Evolutionary conservation across 2,888 invertebrate species (phyloP).

Genomic region (Priocnemis perturbator): DNA sequence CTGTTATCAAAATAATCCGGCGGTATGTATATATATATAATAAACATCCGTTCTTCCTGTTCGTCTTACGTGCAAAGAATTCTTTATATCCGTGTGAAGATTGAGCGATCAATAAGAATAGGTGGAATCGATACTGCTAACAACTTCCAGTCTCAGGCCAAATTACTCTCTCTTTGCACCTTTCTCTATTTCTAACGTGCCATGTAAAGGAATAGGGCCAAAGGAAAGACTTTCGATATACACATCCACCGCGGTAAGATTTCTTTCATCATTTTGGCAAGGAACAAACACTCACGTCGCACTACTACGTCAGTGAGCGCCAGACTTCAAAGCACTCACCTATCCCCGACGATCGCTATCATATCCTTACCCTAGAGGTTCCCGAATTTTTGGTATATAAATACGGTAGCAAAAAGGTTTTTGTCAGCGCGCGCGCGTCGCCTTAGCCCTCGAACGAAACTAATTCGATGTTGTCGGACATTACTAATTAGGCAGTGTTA

Average conservation of each 20-base stretch:
- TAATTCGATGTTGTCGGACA: conserved; percentile 59
- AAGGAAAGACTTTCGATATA: not conserved
- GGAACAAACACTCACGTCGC: no score
- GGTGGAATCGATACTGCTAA: conserved; percentile 35
- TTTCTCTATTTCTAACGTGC: conserved; percentile 20
- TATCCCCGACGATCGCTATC: conserved; percentile 40
- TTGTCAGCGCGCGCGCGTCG: conserved; percentile 50
- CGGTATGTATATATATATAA: conserved; percentile 32
- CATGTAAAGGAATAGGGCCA: conserved; percentile 23
- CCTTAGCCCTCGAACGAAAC: conserved; percentile 53
- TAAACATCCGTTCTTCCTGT: conserved; percentile 1
- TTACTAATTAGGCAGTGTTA: conserved; percentile 55
- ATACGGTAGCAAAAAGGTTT: conserved; percentile 68
- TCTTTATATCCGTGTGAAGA: conserved; percentile 29
- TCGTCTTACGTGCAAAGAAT: conserved; percentile 21
- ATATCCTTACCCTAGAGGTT: conserved; percentile 24
- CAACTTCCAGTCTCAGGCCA: conserved; percentile 19
- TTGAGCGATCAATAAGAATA: conserved; percentile 23
- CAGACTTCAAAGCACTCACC: conserved; percentile 58
- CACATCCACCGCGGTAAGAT: not conserved
- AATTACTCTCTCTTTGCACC: conserved; percentile 6
- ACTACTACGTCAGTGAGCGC: conserved; percentile 10
- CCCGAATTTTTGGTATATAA: conserved; percentile 62
- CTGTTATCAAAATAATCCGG: conserved; percentile 62
- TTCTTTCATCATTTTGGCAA: conserved; percentile 8